These are phyloP conservation scores for Gila orcuttii DNA, from an alignment of 2,113 vertebrate genomes.

Conservation along the genomic window DNA sequence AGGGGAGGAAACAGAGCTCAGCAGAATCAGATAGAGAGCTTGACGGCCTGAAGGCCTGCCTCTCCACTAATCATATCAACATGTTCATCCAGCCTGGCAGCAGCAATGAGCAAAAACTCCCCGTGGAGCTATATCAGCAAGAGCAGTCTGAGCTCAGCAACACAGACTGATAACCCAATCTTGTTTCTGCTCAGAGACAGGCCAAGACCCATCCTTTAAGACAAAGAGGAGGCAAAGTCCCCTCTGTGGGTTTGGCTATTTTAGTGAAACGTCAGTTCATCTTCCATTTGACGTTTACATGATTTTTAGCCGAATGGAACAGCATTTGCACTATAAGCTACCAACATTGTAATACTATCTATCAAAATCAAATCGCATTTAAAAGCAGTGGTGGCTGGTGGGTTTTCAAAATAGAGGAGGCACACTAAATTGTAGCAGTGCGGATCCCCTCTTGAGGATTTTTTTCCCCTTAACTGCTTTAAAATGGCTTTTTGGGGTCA, in stretches of 20 bases:
- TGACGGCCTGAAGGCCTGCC: conserved; percentile 26
- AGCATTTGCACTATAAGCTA: background rate
- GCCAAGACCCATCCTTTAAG: conserved; percentile 23
- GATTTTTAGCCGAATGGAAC: background rate
- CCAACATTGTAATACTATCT: background rate
- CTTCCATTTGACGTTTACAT: conserved; percentile 3
- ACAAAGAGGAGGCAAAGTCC: background rate
- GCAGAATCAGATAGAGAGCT: conserved; percentile 34
- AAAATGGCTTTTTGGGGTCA: no score
- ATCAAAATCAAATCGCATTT: background rate
- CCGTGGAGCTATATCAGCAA: conserved; percentile 50
- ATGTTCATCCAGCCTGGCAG: conserved; percentile 43
- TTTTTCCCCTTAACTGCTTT: no score
- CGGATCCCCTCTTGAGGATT: no score
- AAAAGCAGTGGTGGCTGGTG: background rate
- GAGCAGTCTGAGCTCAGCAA: conserved; percentile 46
- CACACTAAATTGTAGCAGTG: no score
- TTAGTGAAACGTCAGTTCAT: conserved; percentile 2
- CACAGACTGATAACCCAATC: conserved; percentile 43
- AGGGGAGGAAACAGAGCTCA: conserved; percentile 48
- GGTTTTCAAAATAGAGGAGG: no score
- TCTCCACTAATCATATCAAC: conserved; percentile 49
- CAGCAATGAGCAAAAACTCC: conserved; percentile 39
- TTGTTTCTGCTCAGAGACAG: conserved; percentile 18
- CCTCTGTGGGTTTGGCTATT: conserved; percentile 6